Base-by-base conservation (phyloP, 2,797 vertebrate species). In the Cynopterus sphinx region DNA sequence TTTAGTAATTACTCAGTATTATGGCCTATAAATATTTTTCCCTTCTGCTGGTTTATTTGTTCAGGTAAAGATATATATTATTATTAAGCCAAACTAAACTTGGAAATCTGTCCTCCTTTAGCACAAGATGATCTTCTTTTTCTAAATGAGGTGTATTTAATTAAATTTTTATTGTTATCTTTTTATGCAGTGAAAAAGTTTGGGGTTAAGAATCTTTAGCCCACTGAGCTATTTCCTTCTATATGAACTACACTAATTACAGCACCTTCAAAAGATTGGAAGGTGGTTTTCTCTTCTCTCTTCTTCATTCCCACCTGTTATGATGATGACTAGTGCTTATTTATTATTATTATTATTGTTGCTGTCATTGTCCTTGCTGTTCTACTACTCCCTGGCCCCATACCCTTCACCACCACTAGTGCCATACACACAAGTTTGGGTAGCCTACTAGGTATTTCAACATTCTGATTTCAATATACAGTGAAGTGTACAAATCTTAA, bases 21-120 rank as follows among this genome's bases (percentile, higher is more conserved):
- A 55, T 59, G 15, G 13, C 49, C 70, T 82, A 41, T 77, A 90
- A 57, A 49, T 51, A 57, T 36, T 79, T n/a, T 79, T 57, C 9
- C 28, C 46, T 36, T 90, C 6, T 49, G 31, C 21, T 89, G 36
- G 31, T 55, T 90, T 57, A 81, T 70, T 39, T 79, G 15, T 51
- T 17, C 43, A 83, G n/a, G 4, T 87, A 5, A 55, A 73, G 57
- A 43, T 81, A 41, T 46, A 82, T 22, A 79, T 57, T 79, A 74
- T 74, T 82, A 57, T 81, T 73, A 78, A 90, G 70, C 41, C 33
- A 77, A 86, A 59, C 19, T 21, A 21, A 87, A 88, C 59, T 81
- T 85, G 24, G 28, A 81, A 68, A 16, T 59, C 11, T 67, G 49
- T 86, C 41, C 22, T 89, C 11, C n/a, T 87, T 77, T 78, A 83